Base-by-base conservation (phyloP, 37 sponge, comb jelly and placozoan genomes). In the Spongia lamella region DNA sequence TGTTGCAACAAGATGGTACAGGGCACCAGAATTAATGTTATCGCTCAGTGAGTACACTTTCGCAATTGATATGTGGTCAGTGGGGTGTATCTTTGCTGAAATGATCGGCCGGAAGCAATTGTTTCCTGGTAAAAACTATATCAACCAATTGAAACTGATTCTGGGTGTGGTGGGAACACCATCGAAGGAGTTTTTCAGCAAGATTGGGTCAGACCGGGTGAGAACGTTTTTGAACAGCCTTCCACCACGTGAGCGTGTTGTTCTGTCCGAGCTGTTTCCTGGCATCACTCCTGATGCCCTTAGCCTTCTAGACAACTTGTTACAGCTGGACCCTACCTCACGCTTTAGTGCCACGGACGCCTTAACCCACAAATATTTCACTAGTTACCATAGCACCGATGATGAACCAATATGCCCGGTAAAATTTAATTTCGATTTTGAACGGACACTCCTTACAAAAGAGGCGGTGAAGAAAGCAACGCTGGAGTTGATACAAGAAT, bases 1-100 rank as follows among this genome's bases (percentile, higher is more conserved):
- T 43, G 96, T 96, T 29, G 96, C 96, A 21, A 96, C 96, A 0
- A 70, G 96, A 1, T 96, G 96, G 96, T 96, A 96, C 73, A 73
- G 96, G 24, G 96, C 96, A 0, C 96, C 96, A 0, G 96, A 96
- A 66, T 62, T 96, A 22, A 96, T 96, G 96, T 82, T 96, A 40
- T 86, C 88, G 1, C 64, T 89, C 68, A 86, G 69, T 66, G 86
- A 86, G 63, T 96, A 96, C 85, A 92, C 87, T 7, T 77, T 58
- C 39, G 59, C 94, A 38, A 86, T 93, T 21, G 94, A 93, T 51
- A 73, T 93, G 66, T 93, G 94, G 94, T 93, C 94, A 0, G 87
- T 89, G 15, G 94, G 94, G 53, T 93, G 94, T 53, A 89, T 93
- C 32, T 86, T 89, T 69, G 94, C 87, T 19, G 94, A 93, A 73